Conservation (phyloP, 2,888 invertebrate genomes). For the Drosophila nr. perissopoda region DNA sequence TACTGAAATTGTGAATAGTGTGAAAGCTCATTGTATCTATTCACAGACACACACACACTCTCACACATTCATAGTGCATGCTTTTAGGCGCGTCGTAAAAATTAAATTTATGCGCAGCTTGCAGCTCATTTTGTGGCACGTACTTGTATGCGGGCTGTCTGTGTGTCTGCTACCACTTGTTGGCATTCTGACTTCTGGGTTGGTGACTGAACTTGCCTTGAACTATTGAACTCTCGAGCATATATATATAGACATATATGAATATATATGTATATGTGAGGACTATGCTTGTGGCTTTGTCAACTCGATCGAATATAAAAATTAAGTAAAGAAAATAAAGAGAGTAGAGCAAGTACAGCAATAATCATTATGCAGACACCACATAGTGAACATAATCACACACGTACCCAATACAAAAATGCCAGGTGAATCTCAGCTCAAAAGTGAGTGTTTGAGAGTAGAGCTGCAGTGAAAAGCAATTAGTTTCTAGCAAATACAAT, state of each 20-base stretch:
- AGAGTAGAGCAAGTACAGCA: constrained; percentile 37
- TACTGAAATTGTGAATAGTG: constrained; percentile 72
- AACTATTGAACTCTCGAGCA: constrained; percentile 76
- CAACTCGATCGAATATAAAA: constrained; percentile 10
- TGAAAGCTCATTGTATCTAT: constrained; percentile 62
- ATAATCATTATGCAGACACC: constrained; percentile 45
- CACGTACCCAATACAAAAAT: constrained; percentile 21
- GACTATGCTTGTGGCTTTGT: constrained; percentile 37
- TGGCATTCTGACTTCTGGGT: constrained; percentile 39
- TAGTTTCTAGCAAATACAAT: background rate
- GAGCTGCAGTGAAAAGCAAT: background rate
- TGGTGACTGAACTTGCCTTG: constrained; percentile 69
- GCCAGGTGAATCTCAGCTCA: constrained; percentile 24
- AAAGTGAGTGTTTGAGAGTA: background rate
- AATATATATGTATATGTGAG: constrained; percentile 43
- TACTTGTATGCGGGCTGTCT: constrained; percentile 1
- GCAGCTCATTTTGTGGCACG: constrained; percentile 33
- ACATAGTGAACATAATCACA: constrained; percentile 39
- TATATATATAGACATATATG: background rate
- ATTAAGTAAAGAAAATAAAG: background rate
- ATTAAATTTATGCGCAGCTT: constrained; percentile 72
- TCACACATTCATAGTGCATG: constrained; percentile 35
- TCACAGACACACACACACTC: constrained; percentile 21
- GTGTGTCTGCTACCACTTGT: constrained; percentile 63
- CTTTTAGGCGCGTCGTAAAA: constrained; percentile 58